Evolutionary conservation across 2,113 vertebrate genomes (phyloP), one percentile per base, ranked within the genome.

Genomic region (Notiomystis cincta): DNA sequence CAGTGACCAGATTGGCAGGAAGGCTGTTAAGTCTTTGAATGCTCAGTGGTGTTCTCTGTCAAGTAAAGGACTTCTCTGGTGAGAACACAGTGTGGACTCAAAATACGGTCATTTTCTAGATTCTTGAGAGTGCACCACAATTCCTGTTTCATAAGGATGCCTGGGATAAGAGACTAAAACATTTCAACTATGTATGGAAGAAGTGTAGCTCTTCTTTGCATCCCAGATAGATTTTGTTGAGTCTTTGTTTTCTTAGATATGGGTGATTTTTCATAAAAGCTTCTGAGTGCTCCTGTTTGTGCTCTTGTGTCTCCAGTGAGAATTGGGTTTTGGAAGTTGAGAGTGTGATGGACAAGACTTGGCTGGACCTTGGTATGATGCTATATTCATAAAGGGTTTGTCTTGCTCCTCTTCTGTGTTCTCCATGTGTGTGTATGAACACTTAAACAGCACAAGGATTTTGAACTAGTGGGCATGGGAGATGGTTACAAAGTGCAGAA

Each of bases 341-440:
- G 10, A n/a, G 28, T 14, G 30, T 24, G 23, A 40, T 44, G 62
- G 31, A 12, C 5, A 35, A 67, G 57, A 10, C 27, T 78, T 51
- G 48, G 13, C 44, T 80, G 33, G 38, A 38, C 18, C 56, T 72
- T 66, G 47, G 9, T 50, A 5, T 8, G 17, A 66, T 13, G 10
- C 35, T 58, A 6, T 44, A 7, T 58, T 69, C 15, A 11, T 16
- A 14, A 37, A 38, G 24, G 8, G 19, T 54, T 86, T 76, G 24
- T 57, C 9, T 9, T 28, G 23, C 6, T 67, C 44, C 53, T 67
- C 6, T 42, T 20, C 22, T 76, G 33, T 66, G 28, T 24, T 65
- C 30, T 20, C 11, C n/a, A 10, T 1, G 2, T 79, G 15, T 2
- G 0, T 21, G 25, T 25, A 5, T 13, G 38, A 57, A 25, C 18